Evolutionary conservation across 2,113 vertebrate species (phyloP), one percentile per base, ranked within the genome.

Genomic region (Hypomesus transpacificus): DNA sequence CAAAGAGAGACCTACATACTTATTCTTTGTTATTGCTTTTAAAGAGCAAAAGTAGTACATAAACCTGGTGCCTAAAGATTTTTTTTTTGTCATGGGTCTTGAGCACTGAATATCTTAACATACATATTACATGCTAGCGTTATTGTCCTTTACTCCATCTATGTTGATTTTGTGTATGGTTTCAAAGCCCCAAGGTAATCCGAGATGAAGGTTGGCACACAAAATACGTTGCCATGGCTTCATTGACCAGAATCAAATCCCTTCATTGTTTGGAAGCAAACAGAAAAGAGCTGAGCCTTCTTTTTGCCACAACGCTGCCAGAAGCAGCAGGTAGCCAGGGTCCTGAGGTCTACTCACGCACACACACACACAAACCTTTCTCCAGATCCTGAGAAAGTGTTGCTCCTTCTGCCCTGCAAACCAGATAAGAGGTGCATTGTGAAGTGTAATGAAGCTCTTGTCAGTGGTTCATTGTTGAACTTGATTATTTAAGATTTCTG

Each of bases 311-410:
- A 16, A 68, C 14, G 73, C 76, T 83, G 78, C 79, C 80, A 85
- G 76, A 82, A 91, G 80, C 90, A 91, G 90, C 90, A 90, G 88
- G 90, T 88, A 88, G 83, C 77, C 75, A 62, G 80, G 87, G 84
- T 89, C 78, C 82, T 88, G 82, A 84, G 84, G 83, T 85, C 83
- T 81, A 21, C 54, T 34, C 67, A 69, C 53, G 52, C 46, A 67
- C 22, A 16, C 76, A 77, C 73, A 1, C 68, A 7, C 4, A 62
- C 71, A 72, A 60, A 71, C 63, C 5, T 9, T 52, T 26, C 70
- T 68, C 16, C 52, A 56, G 75, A 74, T 68, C 72, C 75, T 52
- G 73, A 80, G 24, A 74, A 74, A 65, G 81, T 68, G 59, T 69
- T 22, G 4, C 83, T 85, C 83, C 86, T 78, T 85, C 88, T 88